Percentiles rank a stretch among this genome's conserved stretches.
These are phyloP conservation scores for Cephus cinctus DNA, from an alignment of 1,140 invertebrate genomes.

Conservation along the genomic window DNA sequence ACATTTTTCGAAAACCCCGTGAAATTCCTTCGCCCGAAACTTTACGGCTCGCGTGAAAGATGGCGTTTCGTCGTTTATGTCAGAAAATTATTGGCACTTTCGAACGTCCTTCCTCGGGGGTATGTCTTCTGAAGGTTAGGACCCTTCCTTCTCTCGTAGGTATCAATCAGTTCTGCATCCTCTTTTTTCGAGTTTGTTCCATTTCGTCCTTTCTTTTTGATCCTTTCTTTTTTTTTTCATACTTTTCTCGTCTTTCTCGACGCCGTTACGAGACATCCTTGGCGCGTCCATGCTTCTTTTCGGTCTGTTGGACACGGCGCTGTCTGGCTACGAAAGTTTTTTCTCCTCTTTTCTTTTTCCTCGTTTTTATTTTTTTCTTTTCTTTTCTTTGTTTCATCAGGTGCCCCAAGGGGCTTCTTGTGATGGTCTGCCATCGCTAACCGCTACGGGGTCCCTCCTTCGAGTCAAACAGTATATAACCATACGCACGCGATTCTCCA, in stretches of 20 bases:
- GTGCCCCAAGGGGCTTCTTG: conserved; percentile 1
- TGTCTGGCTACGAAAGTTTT: background rate
- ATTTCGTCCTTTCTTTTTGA: background rate
- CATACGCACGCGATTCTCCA: too few species aligned
- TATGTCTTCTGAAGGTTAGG: too few species aligned
- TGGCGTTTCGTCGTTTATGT: too few species aligned
- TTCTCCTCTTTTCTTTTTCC: background rate
- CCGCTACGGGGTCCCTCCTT: background rate
- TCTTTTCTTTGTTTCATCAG: background rate
- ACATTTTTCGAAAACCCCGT: too few species aligned
- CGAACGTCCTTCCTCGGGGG: too few species aligned
- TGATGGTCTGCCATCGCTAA: too few species aligned
- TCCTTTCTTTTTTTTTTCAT: conserved; percentile 2
- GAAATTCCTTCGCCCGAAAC: too few species aligned
- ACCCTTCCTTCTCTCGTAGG: too few species aligned
- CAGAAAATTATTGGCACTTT: too few species aligned
- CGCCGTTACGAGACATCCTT: too few species aligned
- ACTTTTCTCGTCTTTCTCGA: background rate
- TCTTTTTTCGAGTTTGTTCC: conserved; percentile 2
- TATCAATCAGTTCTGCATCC: conserved; percentile 10
- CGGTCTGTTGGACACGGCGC: background rate
- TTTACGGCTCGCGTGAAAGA: too few species aligned
- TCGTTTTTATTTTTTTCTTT: background rate
- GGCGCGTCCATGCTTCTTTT: background rate
- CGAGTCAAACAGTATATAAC: too few species aligned